A percentile compares a stretch with the other conserved stretches of the same genome.
phyloP scores from a whole-genome alignment of 1,140 invertebrate species.

The Trichonephila clavipes region DNA sequence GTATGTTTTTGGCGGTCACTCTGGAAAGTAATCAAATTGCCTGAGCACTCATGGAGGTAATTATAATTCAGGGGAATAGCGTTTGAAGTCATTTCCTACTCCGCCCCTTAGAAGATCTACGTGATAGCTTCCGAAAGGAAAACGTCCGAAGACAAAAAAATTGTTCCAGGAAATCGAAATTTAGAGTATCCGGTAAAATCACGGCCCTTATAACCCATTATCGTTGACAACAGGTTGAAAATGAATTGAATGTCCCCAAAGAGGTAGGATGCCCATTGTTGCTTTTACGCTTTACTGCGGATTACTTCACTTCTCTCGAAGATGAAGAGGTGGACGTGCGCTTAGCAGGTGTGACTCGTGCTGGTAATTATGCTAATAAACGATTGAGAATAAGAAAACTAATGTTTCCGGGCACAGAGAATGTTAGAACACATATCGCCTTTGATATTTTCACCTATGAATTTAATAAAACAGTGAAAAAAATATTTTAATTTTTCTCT shows the following conservation, averaged over 20 bases:
- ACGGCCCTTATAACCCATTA: constrained; percentile 12
- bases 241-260: background rate
- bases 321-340: too few species aligned
- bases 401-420: background rate
- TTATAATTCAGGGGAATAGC: constrained; percentile 26
- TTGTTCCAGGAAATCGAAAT: background rate
- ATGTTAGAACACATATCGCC: background rate
- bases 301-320: background rate
- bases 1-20: constrained; percentile 45
- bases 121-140: too few species aligned
- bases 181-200: constrained; percentile 21
- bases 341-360: constrained; percentile 23
- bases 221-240: constrained; percentile 35
- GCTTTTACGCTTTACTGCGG: constrained; percentile 14
- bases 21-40: constrained; percentile 39
- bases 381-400: too few species aligned
- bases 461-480: background rate
- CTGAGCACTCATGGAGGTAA: constrained; percentile 37
- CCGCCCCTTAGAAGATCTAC: constrained; percentile 25
- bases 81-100: background rate
- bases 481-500: background rate
- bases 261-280: background rate
- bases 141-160: constrained; percentile 10
- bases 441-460: background rate
- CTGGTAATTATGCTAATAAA: background rate